Evolutionary conservation across 1,140 invertebrate species (phyloP).

Genomic region (Ephestia elutella): DNA sequence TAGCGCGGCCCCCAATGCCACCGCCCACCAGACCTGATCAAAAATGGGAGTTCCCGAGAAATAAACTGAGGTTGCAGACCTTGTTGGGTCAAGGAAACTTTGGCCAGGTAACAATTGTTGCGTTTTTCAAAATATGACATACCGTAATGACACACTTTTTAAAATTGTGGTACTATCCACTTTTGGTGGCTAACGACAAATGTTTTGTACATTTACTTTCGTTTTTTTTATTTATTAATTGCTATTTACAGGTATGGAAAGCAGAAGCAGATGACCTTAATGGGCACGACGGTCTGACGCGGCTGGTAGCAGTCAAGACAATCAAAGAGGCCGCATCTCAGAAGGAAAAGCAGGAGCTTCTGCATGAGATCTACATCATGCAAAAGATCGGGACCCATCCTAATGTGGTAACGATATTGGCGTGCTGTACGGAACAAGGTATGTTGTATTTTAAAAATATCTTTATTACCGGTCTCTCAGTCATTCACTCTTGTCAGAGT

Average conservation of each 20-base stretch:
- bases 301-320: conserved; percentile 88
- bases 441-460: conserved; percentile 1
- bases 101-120: conserved; percentile 77
- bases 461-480: too few relatives aligned
- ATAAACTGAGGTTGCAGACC: conserved; percentile 85
- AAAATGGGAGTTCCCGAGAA: conserved; percentile 85
- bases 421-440: conserved; percentile 90
- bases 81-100: conserved; percentile 89
- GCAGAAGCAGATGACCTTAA: conserved; percentile 86
- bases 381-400: conserved; percentile 88
- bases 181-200: too few relatives aligned
- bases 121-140: too few relatives aligned
- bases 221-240: not conserved
- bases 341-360: conserved; percentile 85
- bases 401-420: conserved; percentile 89
- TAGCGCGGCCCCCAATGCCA: conserved; percentile 70
- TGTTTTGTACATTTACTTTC: not conserved
- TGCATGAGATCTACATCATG: conserved; percentile 88
- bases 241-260: conserved; percentile 79
- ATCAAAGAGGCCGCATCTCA: conserved; percentile 83
- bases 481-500: too few relatives aligned
- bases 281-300: conserved; percentile 83
- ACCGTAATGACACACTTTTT: too few relatives aligned
- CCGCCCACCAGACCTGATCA: conserved; percentile 74
- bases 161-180: too few relatives aligned